Base-by-base conservation (phyloP, 2,888 invertebrate species). In the Spisula solida region DNA sequence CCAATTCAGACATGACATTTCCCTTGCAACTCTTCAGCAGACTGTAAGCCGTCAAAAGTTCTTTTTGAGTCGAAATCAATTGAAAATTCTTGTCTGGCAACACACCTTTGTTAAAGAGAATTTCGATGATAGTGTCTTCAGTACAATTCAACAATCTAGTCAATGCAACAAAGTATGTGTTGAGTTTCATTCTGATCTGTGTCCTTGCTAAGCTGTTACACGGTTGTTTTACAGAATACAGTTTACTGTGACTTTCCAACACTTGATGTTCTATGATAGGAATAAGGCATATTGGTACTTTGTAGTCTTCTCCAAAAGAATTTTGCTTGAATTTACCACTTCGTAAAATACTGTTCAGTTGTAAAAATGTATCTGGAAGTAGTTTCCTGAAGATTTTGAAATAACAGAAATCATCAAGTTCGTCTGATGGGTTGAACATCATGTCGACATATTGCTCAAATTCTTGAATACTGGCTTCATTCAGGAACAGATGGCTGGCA, bases 311-410 rank as follows among this genome's bases (percentile, higher is more conserved):
- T 25, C 25, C 18, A 10, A 20, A 47, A 1, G 29, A 75, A 29
- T 0, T 4, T 1, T 75, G 34, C 41, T 20, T 41, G 34, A 20
- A 78, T 29, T 25, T 6, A 20, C 70, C 83, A 16, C 16, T 14
- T 47, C 48, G 41, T 2, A 85, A 0, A 47, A 41, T 48, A 18
- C n/a, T 34, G 8, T 5, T 47, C 10, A 85, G 20, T 2, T 48
- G 16, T 18, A 20, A 18, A 29, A 79, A 85, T 4, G 48, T 48
- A 6, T 29, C 25, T 31, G 79, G 75, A 5, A n/a, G 12, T 10
- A 85, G 55, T 20, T 78, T 85, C 12, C 31, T 85, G 25, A 85
- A 75, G 4, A 85, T 78, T 29, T 85, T 85, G 79, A 85, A 85
- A 79, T 85, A 85, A 18, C 48, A 79, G 29, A 47, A 78, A 34